Evolutionary conservation across 2,888 invertebrate genomes (phyloP), one percentile per base, ranked within the genome.

Genomic region (Crematogaster levior): DNA sequence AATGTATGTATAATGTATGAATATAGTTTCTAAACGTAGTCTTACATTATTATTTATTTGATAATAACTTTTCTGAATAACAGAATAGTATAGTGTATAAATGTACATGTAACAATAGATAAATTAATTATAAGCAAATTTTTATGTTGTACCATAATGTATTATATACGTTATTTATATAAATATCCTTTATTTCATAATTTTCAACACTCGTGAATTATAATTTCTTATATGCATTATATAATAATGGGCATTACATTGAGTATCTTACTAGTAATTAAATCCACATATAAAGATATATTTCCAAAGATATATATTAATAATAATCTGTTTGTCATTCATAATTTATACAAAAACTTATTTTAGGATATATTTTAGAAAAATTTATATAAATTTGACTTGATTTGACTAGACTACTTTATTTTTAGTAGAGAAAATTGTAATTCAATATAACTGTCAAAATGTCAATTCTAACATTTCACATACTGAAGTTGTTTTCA

Each of bases 201-300:
- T 24, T 66, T 7, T 40, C 6, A 37, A 6, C 12, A 40, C n/a
- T 61, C 61, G 12, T 65, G 15, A 46, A 72, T 84, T 30, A 30
- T 58, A 48, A 81, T 70, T 81, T 79, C 18, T 79, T 72, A 74
- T 65, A 15, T 34, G 56, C 24, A 53, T 84, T 85, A 88, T 86
- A 88, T 86, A 86, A 48, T 83, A 88, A 88, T 88, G 87, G 86
- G 65, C 84, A 84, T 80, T 43, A 18, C 27, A 51, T 27, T 56
- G n/a, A 56, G 12, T 40, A 43, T 68, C 21, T 77, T 68, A 68
- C 18, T 5, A 56, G 40, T 9, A 40, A 65, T 27, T 7, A n/a
- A 65, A 40, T 65, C n/a, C 27, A 51, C 5, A 4, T n/a, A 27
- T 48, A 6, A 34, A 12, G 0, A 15, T 40, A 6, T 40, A 10